Evolutionary conservation across 2,888 invertebrate species (phyloP), one percentile per base, ranked within the genome.

Genomic region (Carpatolechia fugitivella): DNA sequence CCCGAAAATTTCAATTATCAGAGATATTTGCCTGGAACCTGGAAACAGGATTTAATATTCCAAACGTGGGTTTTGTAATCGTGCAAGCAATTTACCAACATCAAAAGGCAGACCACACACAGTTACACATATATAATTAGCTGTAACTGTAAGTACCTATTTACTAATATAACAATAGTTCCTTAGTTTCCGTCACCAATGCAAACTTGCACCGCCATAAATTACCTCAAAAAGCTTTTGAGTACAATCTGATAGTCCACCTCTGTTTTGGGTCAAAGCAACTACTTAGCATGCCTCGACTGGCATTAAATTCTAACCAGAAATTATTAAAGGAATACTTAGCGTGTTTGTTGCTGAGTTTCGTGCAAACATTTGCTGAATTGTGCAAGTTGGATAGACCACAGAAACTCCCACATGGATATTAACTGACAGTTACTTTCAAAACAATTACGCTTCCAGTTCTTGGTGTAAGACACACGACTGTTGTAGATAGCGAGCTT

Each of bases 361-460:
- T 73, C 72, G 70, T 74, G 75, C 78, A 77, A 80, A 78, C 73
- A 79, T 76, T 74, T 64, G 68, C 68, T 69, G 72, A 73, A 73
- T 72, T 74, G 72, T 74, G 67, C 69, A 75, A 78, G 70, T 77
- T 76, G 69, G 70, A 69, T 72, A 70, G 69, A 67, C 72, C 73
- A 70, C 72, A 70, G 69, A 69, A 73, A 77, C 78, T 76, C 74
- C 74, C 74, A 76, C 76, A 70, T 66, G 59, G 64, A 61, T 65
- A 68, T 71, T 70, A 69, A 74, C 76, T 76, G 78, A 74, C 78
- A 72, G 75, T 73, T 76, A 80, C 80, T 78, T 76, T 82, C 78
- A 79, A 77, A 80, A 80, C 78, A 77, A 76, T 75, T 74, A 74
- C 68, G 72, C 71, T 78, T 74, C 70, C 58, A 74, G 63, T 70